Percentiles rank a stretch among this genome's conserved stretches.
Conservation (phyloP, 2,797 vertebrate genomes). For the Aotus griseimembra region DNA sequence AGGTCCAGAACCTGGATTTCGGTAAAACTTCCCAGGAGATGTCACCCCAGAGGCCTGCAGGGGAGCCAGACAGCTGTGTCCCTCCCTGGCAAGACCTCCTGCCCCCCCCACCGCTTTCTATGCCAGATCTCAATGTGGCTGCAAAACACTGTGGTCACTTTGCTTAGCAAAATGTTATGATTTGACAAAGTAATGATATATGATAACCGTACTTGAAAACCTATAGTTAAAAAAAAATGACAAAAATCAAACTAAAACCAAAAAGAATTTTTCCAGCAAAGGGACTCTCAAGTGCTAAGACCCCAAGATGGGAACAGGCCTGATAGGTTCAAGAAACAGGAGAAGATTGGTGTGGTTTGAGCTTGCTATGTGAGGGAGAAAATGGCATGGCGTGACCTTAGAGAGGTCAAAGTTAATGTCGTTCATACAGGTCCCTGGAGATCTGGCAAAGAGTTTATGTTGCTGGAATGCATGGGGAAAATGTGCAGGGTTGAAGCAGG, state of each 20-base stretch:
- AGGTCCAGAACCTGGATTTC: neutral
- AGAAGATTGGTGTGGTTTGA: neutral
- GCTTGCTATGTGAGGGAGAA: neutral
- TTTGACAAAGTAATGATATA: neutral
- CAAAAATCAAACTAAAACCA: neutral
- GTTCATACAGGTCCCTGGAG: neutral
- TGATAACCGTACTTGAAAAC: neutral
- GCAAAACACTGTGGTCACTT: neutral
- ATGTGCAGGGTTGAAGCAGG: neutral
- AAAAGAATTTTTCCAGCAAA: neutral
- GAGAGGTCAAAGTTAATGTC: neutral
- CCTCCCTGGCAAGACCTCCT: neutral
- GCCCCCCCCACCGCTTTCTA: accelerated
- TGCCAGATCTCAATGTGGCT: neutral
- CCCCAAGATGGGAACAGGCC: neutral
- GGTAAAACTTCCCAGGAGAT: neutral
- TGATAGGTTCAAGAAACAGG: neutral
- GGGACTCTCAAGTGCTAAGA: neutral
- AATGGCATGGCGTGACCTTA: neutral
- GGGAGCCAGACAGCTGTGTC: too few relatives aligned
- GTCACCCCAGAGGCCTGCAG: neutral
- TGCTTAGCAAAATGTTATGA: neutral
- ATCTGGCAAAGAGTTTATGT: neutral
- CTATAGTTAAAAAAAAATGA: neutral
- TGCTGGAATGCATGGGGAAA: neutral